Evolutionary conservation across 2,797 vertebrate species (phyloP), one percentile per base, ranked within the genome.

Genomic region (Hoplostethus mediterraneus): DNA sequence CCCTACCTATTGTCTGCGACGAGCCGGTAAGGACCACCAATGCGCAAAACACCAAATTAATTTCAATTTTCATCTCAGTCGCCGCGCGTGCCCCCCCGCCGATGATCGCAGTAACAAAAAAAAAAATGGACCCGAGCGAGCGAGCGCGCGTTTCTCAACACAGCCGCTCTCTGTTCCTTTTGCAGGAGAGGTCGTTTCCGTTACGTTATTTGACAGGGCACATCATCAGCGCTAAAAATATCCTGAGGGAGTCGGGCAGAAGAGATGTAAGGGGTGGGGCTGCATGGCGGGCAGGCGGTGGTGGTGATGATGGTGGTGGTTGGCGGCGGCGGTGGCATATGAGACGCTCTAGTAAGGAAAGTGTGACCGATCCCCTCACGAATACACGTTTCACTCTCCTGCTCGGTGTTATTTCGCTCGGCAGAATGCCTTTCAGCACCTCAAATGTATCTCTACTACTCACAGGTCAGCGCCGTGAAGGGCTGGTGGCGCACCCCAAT

Each of bases 161-260:
- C 72, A 51, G 79, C 21, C 21, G 21, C 21, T 21, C 69, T 87
- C 66, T 47, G 71, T 44, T 81, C 62, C 52, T 51, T 66, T 51
- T 66, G 48, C 80, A 63, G 84, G 80, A 67, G 85, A 71, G 83
- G 60, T 69, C 84, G 85, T 93, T 92, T 94, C 92, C 91, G 92
- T 91, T 94, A 92, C 90, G 90, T 90, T 92, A 81, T 86, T 86
- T 89, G 87, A 89, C 90, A 72, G 87, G 67, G 79, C 71, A 66
- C 91, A 91, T 90, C 92, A 92, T 89, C 90, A 25, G 82, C 73
- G 90, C 93, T 95, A 94, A 90, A 95, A 94, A 95, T 94, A 95
- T 85, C 91, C 90, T 9, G 87, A 84, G 87, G 92, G 90, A 89
- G 90, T 89, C 85, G 92, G 89, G 91, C 89, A 90, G 89, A 87